phyloP scores from a whole-genome alignment of 2,888 invertebrate species.

The Dicranocentrus wangi region DNA sequence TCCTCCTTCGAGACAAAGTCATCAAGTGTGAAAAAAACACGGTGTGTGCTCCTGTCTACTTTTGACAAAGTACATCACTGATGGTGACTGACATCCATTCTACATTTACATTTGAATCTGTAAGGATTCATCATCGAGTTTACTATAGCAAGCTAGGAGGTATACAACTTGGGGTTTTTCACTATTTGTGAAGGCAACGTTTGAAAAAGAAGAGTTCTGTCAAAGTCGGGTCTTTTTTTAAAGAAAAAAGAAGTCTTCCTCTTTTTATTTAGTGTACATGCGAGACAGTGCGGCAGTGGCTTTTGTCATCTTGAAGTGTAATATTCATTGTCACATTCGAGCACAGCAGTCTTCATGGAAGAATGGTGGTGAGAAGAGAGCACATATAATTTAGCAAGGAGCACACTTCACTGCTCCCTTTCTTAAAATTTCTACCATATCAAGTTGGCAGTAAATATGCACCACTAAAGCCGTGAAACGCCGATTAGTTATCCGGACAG shows the following conservation, averaged over 20 bases:
- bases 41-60: constrained; percentile 36
- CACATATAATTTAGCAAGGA: constrained; percentile 11
- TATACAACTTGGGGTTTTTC: no score
- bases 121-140: constrained; percentile 21
- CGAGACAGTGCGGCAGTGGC: neutral
- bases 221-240: constrained; percentile 23
- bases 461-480: neutral
- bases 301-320: constrained; percentile 16
- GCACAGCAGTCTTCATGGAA: constrained; percentile 19
- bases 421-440: neutral
- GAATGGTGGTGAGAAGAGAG: constrained; percentile 20
- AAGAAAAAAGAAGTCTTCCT: neutral
- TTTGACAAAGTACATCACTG: constrained; percentile 52
- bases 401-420: constrained; percentile 20
- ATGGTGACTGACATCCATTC: constrained; percentile 43
- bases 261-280: neutral
- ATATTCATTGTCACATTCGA: constrained; percentile 1
- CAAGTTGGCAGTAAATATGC: constrained; percentile 1
- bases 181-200: neutral
- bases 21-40: constrained; percentile 43
- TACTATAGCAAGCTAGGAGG: constrained; percentile 1
- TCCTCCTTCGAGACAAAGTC: constrained; percentile 41
- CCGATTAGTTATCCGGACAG: constrained; percentile 26
- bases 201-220: constrained; percentile 6
- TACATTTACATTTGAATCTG: neutral